These are phyloP conservation scores for Lepidurus couesii DNA, from an alignment of 1,140 invertebrate genomes.

Conservation along the genomic window DNA sequence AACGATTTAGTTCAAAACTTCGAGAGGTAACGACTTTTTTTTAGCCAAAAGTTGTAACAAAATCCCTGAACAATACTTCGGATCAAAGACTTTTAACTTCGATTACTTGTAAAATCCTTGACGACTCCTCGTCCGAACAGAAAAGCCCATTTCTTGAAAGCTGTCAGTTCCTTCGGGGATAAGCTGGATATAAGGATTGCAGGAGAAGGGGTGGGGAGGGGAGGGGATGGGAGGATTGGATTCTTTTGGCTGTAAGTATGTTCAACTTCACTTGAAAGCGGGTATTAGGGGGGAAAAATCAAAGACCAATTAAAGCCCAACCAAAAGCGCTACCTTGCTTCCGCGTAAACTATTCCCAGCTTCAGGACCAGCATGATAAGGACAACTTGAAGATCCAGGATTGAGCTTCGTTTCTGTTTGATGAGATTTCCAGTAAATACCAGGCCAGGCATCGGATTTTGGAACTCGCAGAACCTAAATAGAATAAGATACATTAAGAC, in stretches of 20 bases:
- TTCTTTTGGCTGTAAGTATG: neutral
- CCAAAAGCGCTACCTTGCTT: slow-evolving; percentile 4
- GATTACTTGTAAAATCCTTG: too few species aligned
- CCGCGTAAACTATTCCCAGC: neutral
- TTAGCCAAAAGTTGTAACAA: too few species aligned
- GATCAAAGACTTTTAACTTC: too few species aligned
- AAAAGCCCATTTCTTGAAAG: too few species aligned
- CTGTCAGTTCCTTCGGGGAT: too few species aligned
- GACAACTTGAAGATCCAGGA: neutral
- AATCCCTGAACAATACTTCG: too few species aligned
- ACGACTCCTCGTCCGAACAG: too few species aligned
- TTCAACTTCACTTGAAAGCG: neutral
- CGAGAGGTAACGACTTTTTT: too few species aligned
- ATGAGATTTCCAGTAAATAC: neutral
- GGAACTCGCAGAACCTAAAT: neutral
- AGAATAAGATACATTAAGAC: neutral
- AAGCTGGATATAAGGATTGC: too few species aligned
- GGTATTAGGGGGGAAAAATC: neutral
- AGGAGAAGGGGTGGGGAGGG: too few species aligned
- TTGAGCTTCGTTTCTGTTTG: neutral
- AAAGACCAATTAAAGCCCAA: neutral
- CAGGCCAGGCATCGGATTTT: neutral
- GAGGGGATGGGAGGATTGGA: neutral
- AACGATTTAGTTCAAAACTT: too few species aligned
- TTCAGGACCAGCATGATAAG: neutral